phyloP scores from a whole-genome alignment of 2,113 vertebrate species.

The Ondatra zibethicus region DNA sequence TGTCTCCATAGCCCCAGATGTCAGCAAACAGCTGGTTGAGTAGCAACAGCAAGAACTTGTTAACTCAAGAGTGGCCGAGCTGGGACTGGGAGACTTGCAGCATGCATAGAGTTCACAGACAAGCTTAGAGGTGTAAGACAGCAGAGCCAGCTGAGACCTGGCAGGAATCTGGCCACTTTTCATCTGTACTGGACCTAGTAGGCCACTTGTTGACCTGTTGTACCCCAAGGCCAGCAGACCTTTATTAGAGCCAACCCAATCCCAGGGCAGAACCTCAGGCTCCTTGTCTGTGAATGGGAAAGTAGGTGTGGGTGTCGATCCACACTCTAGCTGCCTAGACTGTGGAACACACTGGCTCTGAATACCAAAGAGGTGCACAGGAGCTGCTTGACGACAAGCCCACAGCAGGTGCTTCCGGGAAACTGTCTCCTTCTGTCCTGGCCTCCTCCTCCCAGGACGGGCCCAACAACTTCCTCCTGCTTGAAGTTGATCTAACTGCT shows the following conservation, averaged over 20 bases:
- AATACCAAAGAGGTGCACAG: neutral
- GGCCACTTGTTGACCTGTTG: accelerated
- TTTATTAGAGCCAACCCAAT: neutral
- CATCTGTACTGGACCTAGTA: neutral
- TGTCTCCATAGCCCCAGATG: neutral
- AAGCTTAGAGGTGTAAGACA: neutral
- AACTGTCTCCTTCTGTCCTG: neutral
- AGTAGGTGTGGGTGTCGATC: neutral
- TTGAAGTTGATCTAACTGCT: neutral
- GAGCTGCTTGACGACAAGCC: neutral
- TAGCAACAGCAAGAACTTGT: neutral
- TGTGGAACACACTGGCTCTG: no score
- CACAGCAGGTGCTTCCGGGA: neutral
- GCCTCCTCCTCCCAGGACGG: neutral
- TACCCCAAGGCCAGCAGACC: neutral
- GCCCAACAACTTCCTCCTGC: neutral
- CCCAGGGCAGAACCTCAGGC: neutral
- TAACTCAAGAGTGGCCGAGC: no score
- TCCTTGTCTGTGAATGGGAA: neutral
- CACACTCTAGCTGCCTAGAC: neutral
- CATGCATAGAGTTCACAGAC: neutral
- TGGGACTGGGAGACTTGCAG: no score
- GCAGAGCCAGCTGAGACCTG: neutral
- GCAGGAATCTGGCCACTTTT: neutral
- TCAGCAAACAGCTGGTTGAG: neutral